Percentiles rank a stretch among this genome's conserved stretches.
Conservation (phyloP, 2,888 invertebrate species). For the Ophion costatus region DNA sequence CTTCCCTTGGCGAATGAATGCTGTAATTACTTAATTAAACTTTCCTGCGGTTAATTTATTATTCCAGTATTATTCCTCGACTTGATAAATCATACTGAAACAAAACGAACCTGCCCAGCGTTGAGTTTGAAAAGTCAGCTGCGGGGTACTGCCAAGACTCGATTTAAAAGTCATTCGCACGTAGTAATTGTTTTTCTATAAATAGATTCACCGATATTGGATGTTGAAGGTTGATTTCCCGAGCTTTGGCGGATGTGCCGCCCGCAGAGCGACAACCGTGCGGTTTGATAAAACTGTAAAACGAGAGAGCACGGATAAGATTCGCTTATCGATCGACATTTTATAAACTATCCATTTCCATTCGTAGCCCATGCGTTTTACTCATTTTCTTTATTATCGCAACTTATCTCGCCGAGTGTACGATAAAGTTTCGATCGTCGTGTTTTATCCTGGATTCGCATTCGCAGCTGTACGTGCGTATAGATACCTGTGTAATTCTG, state of each 20-base stretch:
- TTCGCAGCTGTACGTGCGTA: background rate
- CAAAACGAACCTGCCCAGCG: too few relatives aligned
- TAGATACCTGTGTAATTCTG: constrained; percentile 18
- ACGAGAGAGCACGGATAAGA: constrained; percentile 2
- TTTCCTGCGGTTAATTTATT: too few relatives aligned
- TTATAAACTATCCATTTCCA: background rate
- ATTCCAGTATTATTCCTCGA: too few relatives aligned
- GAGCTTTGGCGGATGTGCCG: constrained; percentile 20
- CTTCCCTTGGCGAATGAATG: too few relatives aligned
- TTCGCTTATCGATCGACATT: constrained; percentile 10
- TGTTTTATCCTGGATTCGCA: constrained; percentile 23
- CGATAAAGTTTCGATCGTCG: constrained; percentile 22
- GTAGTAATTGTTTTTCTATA: constrained; percentile 6
- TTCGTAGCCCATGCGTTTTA: background rate
- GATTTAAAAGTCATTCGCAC: background rate
- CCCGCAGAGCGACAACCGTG: constrained; percentile 2
- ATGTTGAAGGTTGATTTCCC: constrained; percentile 22
- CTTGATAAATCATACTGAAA: too few relatives aligned
- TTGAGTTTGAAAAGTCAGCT: background rate
- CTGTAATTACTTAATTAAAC: too few relatives aligned
- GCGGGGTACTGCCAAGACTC: background rate
- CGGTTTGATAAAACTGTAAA: constrained; percentile 5
- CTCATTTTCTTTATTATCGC: background rate
- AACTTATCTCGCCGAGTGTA: background rate
- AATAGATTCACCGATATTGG: constrained; percentile 14